Evolutionary conservation across 2,888 invertebrate species (phyloP), one percentile per base, ranked within the genome.

Genomic region (Antitype chi): DNA sequence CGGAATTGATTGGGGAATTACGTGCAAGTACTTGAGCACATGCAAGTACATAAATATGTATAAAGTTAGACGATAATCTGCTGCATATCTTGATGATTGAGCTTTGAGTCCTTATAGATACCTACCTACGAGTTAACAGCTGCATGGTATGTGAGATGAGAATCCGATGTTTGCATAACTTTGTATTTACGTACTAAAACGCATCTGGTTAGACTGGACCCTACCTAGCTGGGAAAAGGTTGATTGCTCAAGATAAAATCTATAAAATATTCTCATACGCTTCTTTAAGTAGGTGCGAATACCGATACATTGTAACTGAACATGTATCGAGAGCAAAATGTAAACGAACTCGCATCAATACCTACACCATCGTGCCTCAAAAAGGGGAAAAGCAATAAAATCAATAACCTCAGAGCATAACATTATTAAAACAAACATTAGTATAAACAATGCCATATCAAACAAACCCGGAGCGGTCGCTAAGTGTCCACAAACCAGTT

Each of bases 401-500:
- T 69, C 71, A 81, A 70, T 83, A 83, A 76, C 52, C 70, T 32
- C 68, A 66, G 77, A 68, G 53, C 62, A 59, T 69, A 68, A 80
- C 68, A 81, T 78, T 84, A 84, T 81, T 78, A 78, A 84, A 84
- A 74, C 84, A 78, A 84, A 84, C 81, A 84, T 81, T 84, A 78
- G 66, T 84, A 84, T 81, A 81, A 70, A 84, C 84, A 84, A 84
- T 72, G 32, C 74, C 74, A 70, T 80, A 69, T 64, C 28, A 38
- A 71, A 74, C 70, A 38, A 62, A 49, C 63, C 28, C 63, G 59
- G 63, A 32, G 55, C 63, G 69, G 62, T 57, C 75, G 67, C 67
- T 85, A 84, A 89, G 85, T 82, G 87, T 85, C 85, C 70, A 57
- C 78, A 85, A 87, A 87, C 89, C 85, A 71, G 84, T 82, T 84